Conservation (phyloP, 1,140 invertebrate species). For the Diabrotica undecimpunctata region DNA sequence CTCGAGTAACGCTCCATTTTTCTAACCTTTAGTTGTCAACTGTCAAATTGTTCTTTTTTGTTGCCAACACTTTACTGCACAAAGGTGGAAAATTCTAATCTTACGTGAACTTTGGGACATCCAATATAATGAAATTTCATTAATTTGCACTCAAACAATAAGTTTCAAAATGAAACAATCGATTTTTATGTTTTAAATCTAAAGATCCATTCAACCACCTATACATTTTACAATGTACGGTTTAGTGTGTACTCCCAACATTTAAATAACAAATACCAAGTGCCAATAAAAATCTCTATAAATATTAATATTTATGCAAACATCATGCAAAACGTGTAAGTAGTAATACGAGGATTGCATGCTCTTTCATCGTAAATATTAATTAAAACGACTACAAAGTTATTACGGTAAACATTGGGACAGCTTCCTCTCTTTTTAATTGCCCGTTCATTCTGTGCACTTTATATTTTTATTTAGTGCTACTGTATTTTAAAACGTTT, state of each 20-base stretch:
- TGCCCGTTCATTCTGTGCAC: background rate
- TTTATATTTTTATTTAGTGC: background rate
- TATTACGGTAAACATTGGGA: conserved; percentile 2
- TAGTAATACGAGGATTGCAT: conserved; percentile 2
- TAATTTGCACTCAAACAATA: too few species aligned
- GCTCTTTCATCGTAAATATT: background rate
- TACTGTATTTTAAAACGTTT: background rate
- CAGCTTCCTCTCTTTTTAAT: conserved; percentile 1
- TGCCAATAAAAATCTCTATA: background rate
- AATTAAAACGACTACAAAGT: background rate
- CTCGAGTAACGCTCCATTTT: too few species aligned
- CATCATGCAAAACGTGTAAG: conserved; percentile 2
- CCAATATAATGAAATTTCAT: too few species aligned
- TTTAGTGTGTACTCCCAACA: background rate
- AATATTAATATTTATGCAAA: conserved; percentile 1
- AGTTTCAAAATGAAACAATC: too few species aligned
- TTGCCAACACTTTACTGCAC: too few species aligned
- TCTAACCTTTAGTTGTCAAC: too few species aligned
- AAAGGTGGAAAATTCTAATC: too few species aligned
- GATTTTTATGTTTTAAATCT: too few species aligned
- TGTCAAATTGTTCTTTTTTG: too few species aligned
- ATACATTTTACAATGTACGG: too few species aligned
- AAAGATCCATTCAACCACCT: too few species aligned
- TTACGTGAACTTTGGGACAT: too few species aligned
- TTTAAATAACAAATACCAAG: background rate